A percentile compares a stretch with the other conserved stretches of the same genome.
Evolutionary conservation across 2,888 invertebrate species (phyloP).

Genomic region (Vesta saturnalis): DNA sequence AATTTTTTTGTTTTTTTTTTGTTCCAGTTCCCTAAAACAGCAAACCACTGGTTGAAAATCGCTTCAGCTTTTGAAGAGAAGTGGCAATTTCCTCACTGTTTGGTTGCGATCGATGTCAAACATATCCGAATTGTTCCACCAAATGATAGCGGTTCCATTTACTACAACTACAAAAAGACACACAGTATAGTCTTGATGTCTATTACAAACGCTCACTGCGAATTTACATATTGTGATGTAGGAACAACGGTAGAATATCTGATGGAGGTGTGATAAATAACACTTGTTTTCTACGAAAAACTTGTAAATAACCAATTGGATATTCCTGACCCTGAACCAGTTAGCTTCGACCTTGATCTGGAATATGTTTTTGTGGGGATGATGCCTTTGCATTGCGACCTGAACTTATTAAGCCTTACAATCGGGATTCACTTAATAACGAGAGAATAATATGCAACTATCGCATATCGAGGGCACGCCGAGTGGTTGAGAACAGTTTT

Average conservation of each 20-base stretch:
- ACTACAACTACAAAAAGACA: slow-evolving; percentile 1
- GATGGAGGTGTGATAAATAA: slow-evolving; percentile 30
- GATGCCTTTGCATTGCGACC: too few relatives aligned
- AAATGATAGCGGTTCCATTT: neutral
- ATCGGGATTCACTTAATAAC: neutral
- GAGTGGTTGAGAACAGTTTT: slow-evolving; percentile 1
- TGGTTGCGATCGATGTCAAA: neutral
- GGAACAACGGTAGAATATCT: slow-evolving; percentile 29
- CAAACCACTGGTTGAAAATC: neutral
- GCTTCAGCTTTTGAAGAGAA: neutral
- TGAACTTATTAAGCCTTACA: slow-evolving; percentile 5
- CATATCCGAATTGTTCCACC: neutral
- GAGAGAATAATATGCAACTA: too few relatives aligned
- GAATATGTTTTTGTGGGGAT: too few relatives aligned
- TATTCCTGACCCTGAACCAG: neutral
- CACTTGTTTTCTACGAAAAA: slow-evolving; percentile 25
- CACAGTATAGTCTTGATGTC: slow-evolving; percentile 25
- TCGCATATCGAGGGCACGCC: too few relatives aligned
- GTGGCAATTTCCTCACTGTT: neutral
- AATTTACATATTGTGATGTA: slow-evolving; percentile 30
- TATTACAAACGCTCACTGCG: slow-evolving; percentile 28
- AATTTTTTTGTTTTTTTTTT: neutral
- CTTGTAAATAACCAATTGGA: neutral
- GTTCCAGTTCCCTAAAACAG: neutral
- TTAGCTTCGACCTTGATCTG: neutral